Evolutionary conservation across 92 coral and sea anemone genomes (phyloP).

Genomic region (Actinernus sp.): DNA sequence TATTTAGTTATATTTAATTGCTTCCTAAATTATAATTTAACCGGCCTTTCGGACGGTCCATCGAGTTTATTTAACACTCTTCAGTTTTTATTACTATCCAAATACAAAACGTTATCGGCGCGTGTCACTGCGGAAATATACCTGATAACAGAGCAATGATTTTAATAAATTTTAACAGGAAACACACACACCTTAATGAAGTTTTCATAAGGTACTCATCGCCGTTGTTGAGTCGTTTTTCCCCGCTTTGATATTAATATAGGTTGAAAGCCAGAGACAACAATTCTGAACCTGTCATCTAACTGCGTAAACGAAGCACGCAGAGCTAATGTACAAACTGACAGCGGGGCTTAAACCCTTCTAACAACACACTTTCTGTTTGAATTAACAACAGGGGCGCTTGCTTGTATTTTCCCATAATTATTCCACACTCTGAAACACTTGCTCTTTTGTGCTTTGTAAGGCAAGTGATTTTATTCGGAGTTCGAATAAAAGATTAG

Average conservation of each 20-base stretch:
- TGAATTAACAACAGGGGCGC: conserved; percentile 1
- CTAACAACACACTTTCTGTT: conserved; percentile 1
- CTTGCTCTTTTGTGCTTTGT: too few species aligned
- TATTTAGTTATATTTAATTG: conserved; percentile 80
- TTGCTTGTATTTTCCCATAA: conserved; percentile 13
- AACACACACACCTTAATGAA: conserved; percentile 77
- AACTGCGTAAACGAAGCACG: conserved; percentile 13
- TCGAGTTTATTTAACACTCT: conserved; percentile 91
- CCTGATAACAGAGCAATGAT: conserved; percentile 78
- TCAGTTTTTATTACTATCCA: conserved; percentile 83
- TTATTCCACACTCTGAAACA: too few species aligned
- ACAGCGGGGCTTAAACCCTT: conserved; percentile 10
- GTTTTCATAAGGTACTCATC: conserved; percentile 50
- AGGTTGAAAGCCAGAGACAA: conserved; percentile 60
- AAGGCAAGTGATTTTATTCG: too few species aligned
- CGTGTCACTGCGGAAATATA: conserved; percentile 72
- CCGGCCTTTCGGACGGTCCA: conserved; percentile 82
- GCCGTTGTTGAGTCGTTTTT: conserved; percentile 51
- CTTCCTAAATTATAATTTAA: conserved; percentile 80
- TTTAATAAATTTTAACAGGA: conserved; percentile 90
- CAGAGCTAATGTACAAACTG: conserved; percentile 35
- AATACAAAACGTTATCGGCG: conserved; percentile 76
- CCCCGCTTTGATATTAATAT: conserved; percentile 75
- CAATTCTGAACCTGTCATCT: conserved; percentile 29
- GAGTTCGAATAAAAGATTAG: too few species aligned